Conservation (phyloP, 1,140 invertebrate species). For the Aphidius gifuensis region DNA sequence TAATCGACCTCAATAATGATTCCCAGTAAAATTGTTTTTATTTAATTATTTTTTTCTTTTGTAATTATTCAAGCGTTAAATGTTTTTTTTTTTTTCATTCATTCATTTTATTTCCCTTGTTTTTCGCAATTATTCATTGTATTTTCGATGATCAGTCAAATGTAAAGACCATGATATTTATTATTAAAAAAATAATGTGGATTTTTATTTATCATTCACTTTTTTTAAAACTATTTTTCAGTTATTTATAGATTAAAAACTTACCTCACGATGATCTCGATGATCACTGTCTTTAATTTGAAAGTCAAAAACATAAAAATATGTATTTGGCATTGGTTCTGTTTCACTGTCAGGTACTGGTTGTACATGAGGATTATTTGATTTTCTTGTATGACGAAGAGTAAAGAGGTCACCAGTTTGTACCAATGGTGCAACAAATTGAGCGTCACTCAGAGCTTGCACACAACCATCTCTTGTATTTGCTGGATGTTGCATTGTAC, state of each 20-base stretch:
- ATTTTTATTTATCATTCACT: too few species aligned
- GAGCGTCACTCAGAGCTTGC: constrained; percentile 87
- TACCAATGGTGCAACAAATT: constrained; percentile 82
- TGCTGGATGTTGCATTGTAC: constrained; percentile 85
- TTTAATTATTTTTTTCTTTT: too few species aligned
- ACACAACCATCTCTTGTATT: constrained; percentile 90
- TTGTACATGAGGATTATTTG: constrained; percentile 39
- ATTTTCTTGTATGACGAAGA: constrained; percentile 50
- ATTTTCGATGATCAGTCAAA: too few species aligned
- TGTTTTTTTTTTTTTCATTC: background rate
- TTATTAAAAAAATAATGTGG: too few species aligned
- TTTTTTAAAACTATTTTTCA: background rate
- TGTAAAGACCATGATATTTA: too few species aligned
- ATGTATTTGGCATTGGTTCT: constrained; percentile 65
- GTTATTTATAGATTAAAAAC: constrained; percentile 13
- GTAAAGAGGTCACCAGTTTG: constrained; percentile 77
- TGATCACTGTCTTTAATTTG: constrained; percentile 89
- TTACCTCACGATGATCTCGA: constrained; percentile 83
- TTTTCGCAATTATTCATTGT: too few species aligned
- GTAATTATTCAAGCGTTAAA: too few species aligned
- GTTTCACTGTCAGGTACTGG: constrained; percentile 49
- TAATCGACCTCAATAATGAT: too few species aligned
- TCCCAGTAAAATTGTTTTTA: too few species aligned
- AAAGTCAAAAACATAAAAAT: constrained; percentile 92
- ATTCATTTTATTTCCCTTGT: background rate